These are phyloP conservation scores for Dendroctonus ponderosae DNA, from an alignment of 1,140 invertebrate species.

Conservation along the genomic window DNA sequence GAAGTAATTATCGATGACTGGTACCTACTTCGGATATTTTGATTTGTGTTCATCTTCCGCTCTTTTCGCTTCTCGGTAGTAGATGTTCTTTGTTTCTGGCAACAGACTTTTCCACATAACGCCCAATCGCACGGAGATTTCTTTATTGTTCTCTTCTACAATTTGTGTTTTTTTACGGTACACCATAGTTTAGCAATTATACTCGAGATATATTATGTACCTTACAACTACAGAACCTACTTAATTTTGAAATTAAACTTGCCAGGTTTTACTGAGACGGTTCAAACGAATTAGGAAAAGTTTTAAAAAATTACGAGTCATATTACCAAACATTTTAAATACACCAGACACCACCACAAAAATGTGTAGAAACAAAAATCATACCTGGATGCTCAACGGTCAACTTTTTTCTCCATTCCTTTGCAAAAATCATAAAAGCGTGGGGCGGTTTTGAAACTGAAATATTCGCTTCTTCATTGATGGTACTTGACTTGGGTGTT, in stretches of 20 bases:
- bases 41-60: constrained; percentile 53
- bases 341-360: too few species aligned
- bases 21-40: constrained; percentile 51
- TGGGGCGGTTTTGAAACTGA: constrained; percentile 50
- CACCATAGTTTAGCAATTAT: too few species aligned
- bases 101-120: constrained; percentile 55
- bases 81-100: constrained; percentile 51
- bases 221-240: too few species aligned
- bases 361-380: constrained; percentile 8
- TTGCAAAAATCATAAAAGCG: constrained; percentile 59
- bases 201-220: too few species aligned
- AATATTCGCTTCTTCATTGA: constrained; percentile 5
- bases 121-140: constrained; percentile 55
- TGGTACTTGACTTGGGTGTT: background rate
- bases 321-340: too few species aligned
- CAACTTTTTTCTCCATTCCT: constrained; percentile 54
- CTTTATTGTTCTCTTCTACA: constrained; percentile 53
- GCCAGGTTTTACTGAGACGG: too few species aligned
- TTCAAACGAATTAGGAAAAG: too few species aligned
- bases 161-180: background rate
- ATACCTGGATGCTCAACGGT: constrained; percentile 50
- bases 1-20: background rate
- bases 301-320: too few species aligned
- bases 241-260: too few species aligned
- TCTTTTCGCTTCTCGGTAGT: constrained; percentile 52